phyloP scores from a whole-genome alignment of 2,797 vertebrate genomes.

The Thalassophryne amazonica region DNA sequence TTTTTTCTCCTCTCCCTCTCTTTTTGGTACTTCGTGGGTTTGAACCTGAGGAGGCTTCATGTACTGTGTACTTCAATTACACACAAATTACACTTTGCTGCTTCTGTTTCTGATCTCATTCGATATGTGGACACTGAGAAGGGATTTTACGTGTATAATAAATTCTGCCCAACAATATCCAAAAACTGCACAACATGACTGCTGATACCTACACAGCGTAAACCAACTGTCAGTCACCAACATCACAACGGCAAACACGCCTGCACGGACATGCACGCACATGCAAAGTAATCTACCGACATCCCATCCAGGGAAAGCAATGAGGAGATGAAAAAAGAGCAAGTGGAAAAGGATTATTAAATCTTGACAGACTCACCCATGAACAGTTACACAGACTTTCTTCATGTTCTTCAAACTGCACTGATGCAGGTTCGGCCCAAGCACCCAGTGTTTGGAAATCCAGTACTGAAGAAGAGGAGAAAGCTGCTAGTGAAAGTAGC shows the following conservation, averaged over 20 bases:
- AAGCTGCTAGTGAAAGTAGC: conserved; percentile 41
- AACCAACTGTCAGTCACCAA: conserved; percentile 21
- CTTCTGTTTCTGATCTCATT: not conserved
- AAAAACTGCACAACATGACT: too few relatives aligned
- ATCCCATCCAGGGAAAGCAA: conserved; percentile 26
- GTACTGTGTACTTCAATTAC: too few relatives aligned
- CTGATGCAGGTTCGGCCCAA: conserved; percentile 37
- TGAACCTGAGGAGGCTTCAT: too few relatives aligned
- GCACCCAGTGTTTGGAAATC: conserved; percentile 49
- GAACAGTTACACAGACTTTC: conserved; percentile 72
- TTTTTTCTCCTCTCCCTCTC: too few relatives aligned
- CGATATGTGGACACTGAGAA: not conserved
- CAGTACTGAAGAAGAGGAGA: conserved; percentile 56
- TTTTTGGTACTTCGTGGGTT: too few relatives aligned
- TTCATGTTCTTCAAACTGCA: conserved; percentile 48
- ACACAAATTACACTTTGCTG: too few relatives aligned
- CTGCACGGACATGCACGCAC: not conserved
- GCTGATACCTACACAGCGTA: not conserved
- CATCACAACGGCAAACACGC: conserved; percentile 28
- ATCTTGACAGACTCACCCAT: conserved; percentile 85
- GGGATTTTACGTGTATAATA: too few relatives aligned
- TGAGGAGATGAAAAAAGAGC: not conserved
- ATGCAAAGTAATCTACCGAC: not conserved
- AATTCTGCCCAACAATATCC: too few relatives aligned
- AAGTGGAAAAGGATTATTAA: conserved; percentile 48